A percentile compares a stretch with the other conserved stretches of the same genome.
phyloP scores from a whole-genome alignment of 2,888 invertebrate genomes.

The Leptodirus hochenwartii region DNA sequence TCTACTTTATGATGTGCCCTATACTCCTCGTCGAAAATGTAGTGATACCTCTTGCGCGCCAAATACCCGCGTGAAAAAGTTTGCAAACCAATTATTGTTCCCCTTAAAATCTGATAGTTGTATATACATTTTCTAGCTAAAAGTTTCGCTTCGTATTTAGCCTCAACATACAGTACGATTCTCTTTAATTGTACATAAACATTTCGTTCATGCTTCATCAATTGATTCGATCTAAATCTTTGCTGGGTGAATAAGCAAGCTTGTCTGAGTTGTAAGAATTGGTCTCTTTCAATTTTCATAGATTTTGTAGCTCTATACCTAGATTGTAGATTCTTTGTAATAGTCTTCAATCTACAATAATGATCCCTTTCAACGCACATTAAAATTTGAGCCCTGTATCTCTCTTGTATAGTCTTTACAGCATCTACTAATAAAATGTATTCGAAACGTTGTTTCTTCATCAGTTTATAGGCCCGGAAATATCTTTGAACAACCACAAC shows the following conservation, averaged over 20 bases:
- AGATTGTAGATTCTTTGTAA: constrained; percentile 7
- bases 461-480: constrained; percentile 19
- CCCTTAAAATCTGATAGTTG: constrained; percentile 15
- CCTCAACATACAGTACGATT: no score
- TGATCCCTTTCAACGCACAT: constrained; percentile 11
- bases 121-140: no score
- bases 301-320: no score
- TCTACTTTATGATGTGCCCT: constrained; percentile 17
- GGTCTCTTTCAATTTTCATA: no score
- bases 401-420: constrained; percentile 27
- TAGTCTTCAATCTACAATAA: constrained; percentile 8
- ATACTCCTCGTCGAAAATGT: constrained; percentile 4
- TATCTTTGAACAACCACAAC: constrained; percentile 23
- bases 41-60: constrained; percentile 12
- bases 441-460: constrained; percentile 19
- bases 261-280: constrained; percentile 15
- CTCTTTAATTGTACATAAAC: constrained; percentile 12
- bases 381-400: constrained; percentile 20
- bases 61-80: constrained; percentile 9
- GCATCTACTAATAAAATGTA: constrained; percentile 23
- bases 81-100: constrained; percentile 14
- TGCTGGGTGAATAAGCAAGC: constrained; percentile 26
- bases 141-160: no score
- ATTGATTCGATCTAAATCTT: constrained; percentile 19
- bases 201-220: constrained; percentile 14